Evolutionary conservation across 2,888 invertebrate species (phyloP).

Genomic region (Halictus ligatus): DNA sequence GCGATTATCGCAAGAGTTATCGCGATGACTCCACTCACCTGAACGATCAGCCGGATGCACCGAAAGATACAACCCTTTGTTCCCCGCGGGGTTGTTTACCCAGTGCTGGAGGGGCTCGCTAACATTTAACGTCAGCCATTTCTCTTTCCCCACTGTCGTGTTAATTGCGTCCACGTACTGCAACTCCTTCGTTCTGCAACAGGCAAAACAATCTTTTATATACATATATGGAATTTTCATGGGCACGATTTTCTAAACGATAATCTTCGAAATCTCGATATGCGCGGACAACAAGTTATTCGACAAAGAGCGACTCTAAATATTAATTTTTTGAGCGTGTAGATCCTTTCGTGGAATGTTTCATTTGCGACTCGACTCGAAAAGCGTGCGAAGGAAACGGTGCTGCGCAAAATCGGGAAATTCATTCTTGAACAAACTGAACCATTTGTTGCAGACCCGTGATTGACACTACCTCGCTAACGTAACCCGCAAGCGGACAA

Average conservation of each 20-base stretch:
- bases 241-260: background rate
- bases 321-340: too few species aligned
- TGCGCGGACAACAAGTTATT: background rate
- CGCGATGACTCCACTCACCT: slow-evolving; percentile 83
- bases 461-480: slow-evolving; percentile 3
- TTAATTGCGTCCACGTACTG: slow-evolving; percentile 91
- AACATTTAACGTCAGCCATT: slow-evolving; percentile 95
- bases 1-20: background rate
- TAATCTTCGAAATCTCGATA: background rate
- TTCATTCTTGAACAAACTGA: background rate
- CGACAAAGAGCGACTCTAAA: background rate
- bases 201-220: background rate
- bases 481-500: slow-evolving; percentile 34
- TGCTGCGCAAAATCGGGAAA: background rate
- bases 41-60: slow-evolving; percentile 90
- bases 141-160: slow-evolving; percentile 91
- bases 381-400: background rate
- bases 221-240: background rate
- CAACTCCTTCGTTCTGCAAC: slow-evolving; percentile 88
- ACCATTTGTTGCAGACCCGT: background rate
- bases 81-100: slow-evolving; percentile 91
- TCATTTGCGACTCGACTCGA: background rate
- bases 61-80: slow-evolving; percentile 94
- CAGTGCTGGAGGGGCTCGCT: slow-evolving; percentile 91
- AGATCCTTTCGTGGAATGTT: background rate